Conservation (phyloP, 2,888 invertebrate genomes). For the Drosophila birchii region DNA sequence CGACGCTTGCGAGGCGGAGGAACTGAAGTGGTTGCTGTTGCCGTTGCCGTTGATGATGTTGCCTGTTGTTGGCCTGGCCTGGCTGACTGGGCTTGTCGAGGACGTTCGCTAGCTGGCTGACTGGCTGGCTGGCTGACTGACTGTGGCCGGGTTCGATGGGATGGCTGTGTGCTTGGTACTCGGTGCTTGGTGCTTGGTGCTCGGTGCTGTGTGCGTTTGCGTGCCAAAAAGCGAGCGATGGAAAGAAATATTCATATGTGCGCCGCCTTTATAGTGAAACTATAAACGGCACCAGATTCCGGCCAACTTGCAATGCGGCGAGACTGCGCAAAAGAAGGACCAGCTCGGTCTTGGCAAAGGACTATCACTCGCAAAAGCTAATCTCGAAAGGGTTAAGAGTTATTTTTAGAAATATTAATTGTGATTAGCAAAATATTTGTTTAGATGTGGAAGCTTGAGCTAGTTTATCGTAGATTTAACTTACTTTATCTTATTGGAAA, state of each 20-base stretch:
- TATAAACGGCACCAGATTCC: constrained; percentile 73
- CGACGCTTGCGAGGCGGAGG: constrained; percentile 36
- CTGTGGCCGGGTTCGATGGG: constrained; percentile 53
- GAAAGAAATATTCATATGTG: constrained; percentile 73
- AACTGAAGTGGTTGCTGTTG: constrained; percentile 48
- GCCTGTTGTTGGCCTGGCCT: constrained; percentile 35
- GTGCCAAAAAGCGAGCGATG: constrained; percentile 69
- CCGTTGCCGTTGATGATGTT: constrained; percentile 21
- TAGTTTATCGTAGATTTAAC: too few relatives aligned
- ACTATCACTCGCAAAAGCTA: constrained; percentile 22
- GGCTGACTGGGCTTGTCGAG: constrained; percentile 72
- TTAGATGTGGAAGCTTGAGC: too few relatives aligned
- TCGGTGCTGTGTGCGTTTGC: constrained; percentile 67
- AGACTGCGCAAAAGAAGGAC: constrained; percentile 54
- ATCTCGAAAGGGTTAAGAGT: not conserved
- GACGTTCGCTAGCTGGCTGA: constrained; percentile 66
- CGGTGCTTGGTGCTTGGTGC: constrained; percentile 21
- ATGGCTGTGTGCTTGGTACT: constrained; percentile 38
- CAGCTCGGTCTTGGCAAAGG: constrained; percentile 35
- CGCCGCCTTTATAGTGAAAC: constrained; percentile 71
- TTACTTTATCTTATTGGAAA: not conserved
- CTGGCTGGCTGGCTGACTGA: constrained; percentile 50
- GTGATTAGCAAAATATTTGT: too few relatives aligned
- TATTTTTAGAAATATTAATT: not conserved
- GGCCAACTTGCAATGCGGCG: constrained; percentile 58